Base-by-base conservation (phyloP, 1,140 invertebrate genomes). In the Phymorhynchus buccinoides region DNA sequence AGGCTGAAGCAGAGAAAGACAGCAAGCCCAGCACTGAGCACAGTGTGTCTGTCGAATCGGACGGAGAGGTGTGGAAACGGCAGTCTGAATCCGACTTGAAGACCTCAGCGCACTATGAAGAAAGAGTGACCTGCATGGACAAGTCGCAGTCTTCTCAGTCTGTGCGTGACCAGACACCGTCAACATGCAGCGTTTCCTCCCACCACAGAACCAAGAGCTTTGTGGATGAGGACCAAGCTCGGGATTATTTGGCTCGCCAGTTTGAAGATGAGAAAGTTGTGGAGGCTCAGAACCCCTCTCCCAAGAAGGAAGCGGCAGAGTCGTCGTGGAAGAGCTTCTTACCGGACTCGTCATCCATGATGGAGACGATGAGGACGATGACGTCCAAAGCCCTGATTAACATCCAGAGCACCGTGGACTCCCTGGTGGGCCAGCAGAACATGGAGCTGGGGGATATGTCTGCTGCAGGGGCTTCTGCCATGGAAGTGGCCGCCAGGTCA, bases 331-430 rank as follows among this genome's bases (percentile, higher is more conserved):
- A 30, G 93, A 93, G 86, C 94, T 94, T 39, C 95, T 95, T 42
- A 95, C 96, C 90, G 95, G 95, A 32, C 95, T 30, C 52, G 32
- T 80, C 82, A 35, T 78, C 56, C 44, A 89, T 85, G 87, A 87
- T 84, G 83, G 85, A 85, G 80, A 89, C 75, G 80, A 86, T 91
- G 84, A 89, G 88, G 42, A 88, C 87, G 32, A 90, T 91, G 86
- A 91, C 89, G 14, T 89, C 86, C 80, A 89, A 88, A 52, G 89
- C 91, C 12, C 75, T 91, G 30, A 89, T 85, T 42, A 89, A 86
- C 73, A 88, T 91, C 30, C 88, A 88, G 41, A 86, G 83, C 48
- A 85, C 52, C 32, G 32, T 86, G 81, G 71, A 77, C n/a, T 88
- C 83, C 73, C 32, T 78, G 32, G 42, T 82, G 12, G 71, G 39